These are phyloP conservation scores for Myanophis thanlyinensis DNA, from an alignment of 2,113 vertebrate genomes.

Conservation along the genomic window DNA sequence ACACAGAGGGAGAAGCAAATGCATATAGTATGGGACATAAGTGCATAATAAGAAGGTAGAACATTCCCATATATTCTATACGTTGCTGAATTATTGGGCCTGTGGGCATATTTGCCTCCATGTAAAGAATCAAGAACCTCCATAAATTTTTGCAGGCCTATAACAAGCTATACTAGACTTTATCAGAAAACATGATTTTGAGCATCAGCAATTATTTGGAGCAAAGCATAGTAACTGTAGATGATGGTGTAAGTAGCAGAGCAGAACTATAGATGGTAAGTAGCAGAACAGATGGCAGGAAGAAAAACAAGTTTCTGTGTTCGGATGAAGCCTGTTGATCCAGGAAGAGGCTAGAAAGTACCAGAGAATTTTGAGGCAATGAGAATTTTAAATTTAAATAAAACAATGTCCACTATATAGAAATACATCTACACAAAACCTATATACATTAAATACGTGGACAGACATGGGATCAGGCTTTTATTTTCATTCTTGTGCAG, in stretches of 20 bases:
- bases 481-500: slow-evolving; percentile 64
- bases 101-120: not conserved
- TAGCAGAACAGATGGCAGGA: not conserved
- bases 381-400: not conserved
- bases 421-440: slow-evolving; percentile 1
- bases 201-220: not conserved
- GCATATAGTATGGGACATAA: not conserved
- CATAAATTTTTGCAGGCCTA: not conserved
- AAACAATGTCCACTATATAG: slow-evolving; percentile 40
- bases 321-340: not conserved
- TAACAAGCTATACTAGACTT: not conserved
- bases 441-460: not conserved
- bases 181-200: not conserved
- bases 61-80: not conserved
- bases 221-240: not conserved
- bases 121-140: not conserved
- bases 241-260: not conserved
- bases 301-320: not conserved
- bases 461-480: slow-evolving; percentile 38
- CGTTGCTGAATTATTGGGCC: not conserved
- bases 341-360: not conserved
- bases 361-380: not conserved
- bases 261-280: not conserved
- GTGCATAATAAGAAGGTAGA: not conserved
- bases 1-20: not conserved